Conservation (phyloP, 1,140 invertebrate species). For the Oedothorax gibbosus region DNA sequence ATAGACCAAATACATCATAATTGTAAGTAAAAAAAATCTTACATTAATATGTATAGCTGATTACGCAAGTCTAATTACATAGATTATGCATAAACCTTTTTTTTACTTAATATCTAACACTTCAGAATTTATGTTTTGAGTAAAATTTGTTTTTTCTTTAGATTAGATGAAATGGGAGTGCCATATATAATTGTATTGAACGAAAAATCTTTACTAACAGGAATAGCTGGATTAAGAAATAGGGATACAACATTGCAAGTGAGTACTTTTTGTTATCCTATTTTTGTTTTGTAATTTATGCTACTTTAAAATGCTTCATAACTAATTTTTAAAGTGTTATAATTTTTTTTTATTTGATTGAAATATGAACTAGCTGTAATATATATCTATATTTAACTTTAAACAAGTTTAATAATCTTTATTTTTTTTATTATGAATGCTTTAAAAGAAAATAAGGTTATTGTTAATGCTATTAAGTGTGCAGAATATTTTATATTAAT, state of each 20-base stretch:
- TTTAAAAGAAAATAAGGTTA: neutral
- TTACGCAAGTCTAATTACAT: neutral
- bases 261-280: no score
- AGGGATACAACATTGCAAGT: slow-evolving; percentile 79
- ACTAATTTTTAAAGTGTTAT: neutral
- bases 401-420: neutral
- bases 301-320: neutral
- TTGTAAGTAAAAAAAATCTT: neutral
- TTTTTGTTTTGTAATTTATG: neutral
- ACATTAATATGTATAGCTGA: neutral
- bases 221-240: slow-evolving; percentile 78
- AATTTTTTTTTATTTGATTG: neutral
- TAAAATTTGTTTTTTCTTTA: slow-evolving; percentile 51
- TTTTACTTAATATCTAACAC: neutral
- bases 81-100: neutral
- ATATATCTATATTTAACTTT: neutral
- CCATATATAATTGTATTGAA: slow-evolving; percentile 78
- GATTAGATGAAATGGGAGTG: slow-evolving; percentile 71
- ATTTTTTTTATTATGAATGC: neutral
- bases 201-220: slow-evolving; percentile 76
- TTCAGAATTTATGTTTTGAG: neutral
- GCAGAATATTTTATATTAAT: no score
- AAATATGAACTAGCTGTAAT: neutral
- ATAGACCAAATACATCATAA: neutral
- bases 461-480: no score